These are phyloP conservation scores for Trissoscelio sp. DNA, from an alignment of 2,888 invertebrate genomes.

Conservation along the genomic window DNA sequence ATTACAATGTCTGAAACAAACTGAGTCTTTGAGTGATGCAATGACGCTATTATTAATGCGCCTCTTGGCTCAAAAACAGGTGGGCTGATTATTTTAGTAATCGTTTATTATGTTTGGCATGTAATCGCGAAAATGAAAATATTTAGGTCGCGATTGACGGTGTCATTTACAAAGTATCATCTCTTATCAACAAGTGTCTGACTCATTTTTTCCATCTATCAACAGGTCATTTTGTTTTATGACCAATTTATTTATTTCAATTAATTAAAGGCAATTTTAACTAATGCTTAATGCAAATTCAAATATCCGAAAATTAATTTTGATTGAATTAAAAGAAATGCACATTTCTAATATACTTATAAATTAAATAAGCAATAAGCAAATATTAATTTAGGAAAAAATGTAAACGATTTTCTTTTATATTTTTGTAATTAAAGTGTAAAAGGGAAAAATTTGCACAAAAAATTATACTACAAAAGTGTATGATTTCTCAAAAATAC, in stretches of 20 bases:
- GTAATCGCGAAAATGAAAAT: conserved; percentile 72
- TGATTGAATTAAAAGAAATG: no score
- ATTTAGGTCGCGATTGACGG: conserved; percentile 72
- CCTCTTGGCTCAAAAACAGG: conserved; percentile 80
- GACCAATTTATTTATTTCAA: no score
- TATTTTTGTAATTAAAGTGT: no score
- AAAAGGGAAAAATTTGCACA: no score
- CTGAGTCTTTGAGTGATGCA: conserved; percentile 77
- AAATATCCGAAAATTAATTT: no score
- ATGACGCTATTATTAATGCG: conserved; percentile 80
- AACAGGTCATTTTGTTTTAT: not conserved
- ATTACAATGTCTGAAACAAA: conserved; percentile 62
- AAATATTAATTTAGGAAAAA: no score
- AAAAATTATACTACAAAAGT: no score
- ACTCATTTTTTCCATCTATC: not conserved
- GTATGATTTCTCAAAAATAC: not conserved
- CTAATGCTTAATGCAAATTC: no score
- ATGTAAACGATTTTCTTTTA: no score
- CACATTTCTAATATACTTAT: no score
- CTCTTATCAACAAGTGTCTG: conserved; percentile 32
- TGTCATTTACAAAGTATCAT: conserved; percentile 62
- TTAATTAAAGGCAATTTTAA: no score
- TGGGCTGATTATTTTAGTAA: conserved; percentile 80
- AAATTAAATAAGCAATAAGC: no score
- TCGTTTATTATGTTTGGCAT: conserved; percentile 81